A percentile compares a stretch with the other conserved stretches of the same genome.
Evolutionary conservation across 2,797 vertebrate species (phyloP).

Genomic region (Crossoptilon crossoptilon): DNA sequence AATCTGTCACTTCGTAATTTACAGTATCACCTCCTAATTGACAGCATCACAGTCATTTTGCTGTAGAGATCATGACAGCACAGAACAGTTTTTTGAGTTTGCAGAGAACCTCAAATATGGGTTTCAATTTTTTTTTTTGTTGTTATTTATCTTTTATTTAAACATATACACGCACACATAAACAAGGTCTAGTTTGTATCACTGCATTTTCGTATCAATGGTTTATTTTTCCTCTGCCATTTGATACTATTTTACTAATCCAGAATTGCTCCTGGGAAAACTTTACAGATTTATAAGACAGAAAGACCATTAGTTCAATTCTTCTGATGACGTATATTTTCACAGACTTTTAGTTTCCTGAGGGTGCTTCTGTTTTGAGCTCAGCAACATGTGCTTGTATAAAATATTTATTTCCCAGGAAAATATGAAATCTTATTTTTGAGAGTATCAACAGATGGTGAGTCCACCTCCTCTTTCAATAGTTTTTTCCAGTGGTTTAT

Average conservation of each 20-base stretch:
- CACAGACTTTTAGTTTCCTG: slow-evolving; percentile 33
- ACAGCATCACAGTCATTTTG: background rate
- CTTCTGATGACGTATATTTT: background rate
- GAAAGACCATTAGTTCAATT: background rate
- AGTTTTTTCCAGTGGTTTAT: slow-evolving; percentile 68
- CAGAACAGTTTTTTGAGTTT: background rate
- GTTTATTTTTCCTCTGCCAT: background rate
- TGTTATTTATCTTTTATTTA: background rate
- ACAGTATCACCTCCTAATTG: background rate
- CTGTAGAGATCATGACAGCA: background rate
- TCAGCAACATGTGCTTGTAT: slow-evolving; percentile 23
- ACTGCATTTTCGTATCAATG: background rate
- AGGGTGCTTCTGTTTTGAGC: slow-evolving; percentile 45
- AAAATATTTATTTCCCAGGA: slow-evolving; percentile 67
- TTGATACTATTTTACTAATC: background rate
- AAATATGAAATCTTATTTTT: slow-evolving; percentile 35
- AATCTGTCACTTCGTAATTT: slow-evolving; percentile 12
- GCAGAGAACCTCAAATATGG: background rate
- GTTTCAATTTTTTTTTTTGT: background rate
- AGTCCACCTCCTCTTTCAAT: slow-evolving; percentile 25
- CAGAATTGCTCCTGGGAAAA: background rate
- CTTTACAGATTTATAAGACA: background rate
- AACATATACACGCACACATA: background rate
- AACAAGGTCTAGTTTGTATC: background rate
- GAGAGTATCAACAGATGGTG: slow-evolving; percentile 52